A percentile compares a stretch with the other conserved stretches of the same genome.
These are phyloP conservation scores for Hylaea fasciaria DNA, from an alignment of 2,888 invertebrate genomes.

Conservation along the genomic window DNA sequence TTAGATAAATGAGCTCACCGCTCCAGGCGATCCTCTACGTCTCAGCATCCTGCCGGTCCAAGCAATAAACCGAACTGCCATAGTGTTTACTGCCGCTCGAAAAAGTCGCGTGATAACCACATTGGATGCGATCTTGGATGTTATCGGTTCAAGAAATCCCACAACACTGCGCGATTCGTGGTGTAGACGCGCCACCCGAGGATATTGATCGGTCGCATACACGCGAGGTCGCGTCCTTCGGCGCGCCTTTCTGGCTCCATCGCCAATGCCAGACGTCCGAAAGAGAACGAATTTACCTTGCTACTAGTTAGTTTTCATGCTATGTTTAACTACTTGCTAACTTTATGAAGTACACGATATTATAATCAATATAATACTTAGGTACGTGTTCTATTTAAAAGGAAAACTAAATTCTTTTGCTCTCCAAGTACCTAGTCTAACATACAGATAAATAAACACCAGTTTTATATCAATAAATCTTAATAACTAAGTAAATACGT, in stretches of 20 bases:
- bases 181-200: constrained; percentile 63
- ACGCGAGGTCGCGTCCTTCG: constrained; percentile 84
- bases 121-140: constrained; percentile 56
- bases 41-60: constrained; percentile 79
- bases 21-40: constrained; percentile 79
- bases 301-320: background rate
- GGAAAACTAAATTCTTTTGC: background rate
- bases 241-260: constrained; percentile 76
- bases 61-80: constrained; percentile 72
- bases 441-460: too few relatives aligned
- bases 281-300: constrained; percentile 25
- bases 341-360: background rate
- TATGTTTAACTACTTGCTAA: background rate
- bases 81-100: constrained; percentile 41
- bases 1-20: constrained; percentile 81
- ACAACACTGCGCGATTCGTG: constrained; percentile 71
- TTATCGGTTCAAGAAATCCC: constrained; percentile 72
- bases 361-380: background rate
- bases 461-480: too few relatives aligned
- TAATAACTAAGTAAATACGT: background rate
- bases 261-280: constrained; percentile 37
- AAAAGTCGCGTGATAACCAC: constrained; percentile 35
- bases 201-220: constrained; percentile 77
- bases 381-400: background rate
- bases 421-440: too few relatives aligned